Conservation (phyloP, 1,140 invertebrate species). For the Lepeophtheirus salmonis region DNA sequence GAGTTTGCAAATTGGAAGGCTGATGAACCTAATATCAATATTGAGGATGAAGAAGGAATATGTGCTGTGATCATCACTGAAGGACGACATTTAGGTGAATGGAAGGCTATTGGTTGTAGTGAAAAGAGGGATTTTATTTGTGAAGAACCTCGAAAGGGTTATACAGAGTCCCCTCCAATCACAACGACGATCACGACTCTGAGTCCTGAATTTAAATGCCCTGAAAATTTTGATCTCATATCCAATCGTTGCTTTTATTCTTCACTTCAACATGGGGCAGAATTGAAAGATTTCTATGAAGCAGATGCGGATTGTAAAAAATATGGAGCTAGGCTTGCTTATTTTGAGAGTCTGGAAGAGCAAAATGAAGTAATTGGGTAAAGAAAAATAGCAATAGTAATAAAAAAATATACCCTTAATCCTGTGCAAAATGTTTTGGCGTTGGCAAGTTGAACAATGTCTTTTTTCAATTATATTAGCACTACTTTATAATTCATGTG, state of each 20-base stretch:
- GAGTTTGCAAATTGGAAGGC: not conserved
- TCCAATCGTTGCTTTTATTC: not conserved
- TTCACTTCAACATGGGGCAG: too few relatives aligned
- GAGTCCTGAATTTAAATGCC: not conserved
- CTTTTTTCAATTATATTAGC: too few relatives aligned
- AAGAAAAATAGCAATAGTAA: too few relatives aligned
- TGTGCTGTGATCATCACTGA: not conserved
- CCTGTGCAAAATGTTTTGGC: too few relatives aligned
- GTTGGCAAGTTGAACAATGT: too few relatives aligned
- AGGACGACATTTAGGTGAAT: not conserved
- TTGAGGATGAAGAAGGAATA: not conserved
- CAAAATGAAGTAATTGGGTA: not conserved
- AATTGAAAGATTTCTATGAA: not conserved
- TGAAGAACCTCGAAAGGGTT: not conserved
- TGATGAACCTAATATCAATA: not conserved
- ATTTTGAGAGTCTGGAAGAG: not conserved
- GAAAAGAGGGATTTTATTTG: not conserved
- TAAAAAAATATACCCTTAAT: too few relatives aligned
- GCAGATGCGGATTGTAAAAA: not conserved
- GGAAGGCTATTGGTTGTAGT: not conserved
- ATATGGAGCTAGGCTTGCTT: not conserved
- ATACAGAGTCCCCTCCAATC: not conserved
- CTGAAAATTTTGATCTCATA: not conserved
- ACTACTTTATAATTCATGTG: too few relatives aligned
- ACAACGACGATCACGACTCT: not conserved